A percentile compares a stretch with the other conserved stretches of the same genome.
Conservation (phyloP, 2,888 invertebrate genomes). For the Melinopterus prodromus region DNA sequence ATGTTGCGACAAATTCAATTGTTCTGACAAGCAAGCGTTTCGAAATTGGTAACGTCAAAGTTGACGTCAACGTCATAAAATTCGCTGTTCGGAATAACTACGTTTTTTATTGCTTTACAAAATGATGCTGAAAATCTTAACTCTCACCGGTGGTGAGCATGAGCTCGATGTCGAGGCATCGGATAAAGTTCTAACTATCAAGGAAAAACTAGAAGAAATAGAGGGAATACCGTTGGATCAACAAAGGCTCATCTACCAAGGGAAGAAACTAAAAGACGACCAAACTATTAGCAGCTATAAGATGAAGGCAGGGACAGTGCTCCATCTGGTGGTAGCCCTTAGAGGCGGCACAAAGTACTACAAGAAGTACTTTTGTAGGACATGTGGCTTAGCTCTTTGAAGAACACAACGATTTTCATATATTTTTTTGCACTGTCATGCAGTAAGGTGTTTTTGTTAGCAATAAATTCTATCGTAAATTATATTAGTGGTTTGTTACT, state of each 20-base stretch:
- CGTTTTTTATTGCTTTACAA: constrained; percentile 12
- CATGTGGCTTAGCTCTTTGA: not conserved
- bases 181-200: constrained; percentile 54
- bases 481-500: not conserved
- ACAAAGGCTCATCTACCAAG: constrained; percentile 56
- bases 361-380: not conserved
- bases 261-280: constrained; percentile 57
- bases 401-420: not conserved
- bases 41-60: not conserved
- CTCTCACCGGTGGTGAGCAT: constrained; percentile 56
- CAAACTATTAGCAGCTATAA: constrained; percentile 56
- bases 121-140: constrained; percentile 58
- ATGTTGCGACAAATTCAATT: not conserved
- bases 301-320: constrained; percentile 53
- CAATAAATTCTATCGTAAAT: not conserved
- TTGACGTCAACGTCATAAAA: not conserved
- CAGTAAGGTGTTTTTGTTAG: not conserved
- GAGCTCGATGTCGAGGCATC: constrained; percentile 55
- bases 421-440: not conserved
- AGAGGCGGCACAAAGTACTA: constrained; percentile 50
- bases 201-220: constrained; percentile 57
- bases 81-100: not conserved
- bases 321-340: constrained; percentile 58
- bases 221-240: constrained; percentile 58
- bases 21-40: not conserved